Conservation (phyloP, 2,113 vertebrate species). For the Aspiorhynchus laticeps region DNA sequence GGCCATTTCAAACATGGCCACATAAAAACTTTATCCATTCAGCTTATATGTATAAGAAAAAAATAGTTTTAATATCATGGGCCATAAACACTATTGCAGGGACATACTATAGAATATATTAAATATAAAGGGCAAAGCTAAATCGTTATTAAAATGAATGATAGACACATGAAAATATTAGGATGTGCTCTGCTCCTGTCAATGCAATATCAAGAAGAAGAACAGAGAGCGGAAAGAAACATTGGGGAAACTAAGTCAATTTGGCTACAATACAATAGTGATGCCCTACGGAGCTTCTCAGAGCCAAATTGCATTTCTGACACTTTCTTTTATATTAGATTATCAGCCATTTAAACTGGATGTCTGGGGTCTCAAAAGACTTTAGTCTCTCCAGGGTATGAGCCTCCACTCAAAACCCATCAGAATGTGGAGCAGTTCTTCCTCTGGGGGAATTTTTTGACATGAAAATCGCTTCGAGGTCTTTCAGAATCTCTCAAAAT, state of each 20-base stretch:
- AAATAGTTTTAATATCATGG: too few species aligned
- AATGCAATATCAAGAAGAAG: background rate
- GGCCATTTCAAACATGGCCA: too few species aligned
- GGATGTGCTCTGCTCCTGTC: conserved; percentile 21
- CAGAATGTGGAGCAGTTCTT: conserved; percentile 22
- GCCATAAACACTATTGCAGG: background rate
- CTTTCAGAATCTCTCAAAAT: conserved; percentile 14
- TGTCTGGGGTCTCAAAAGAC: conserved; percentile 44
- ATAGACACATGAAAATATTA: conserved; percentile 13
- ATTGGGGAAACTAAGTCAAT: conserved; percentile 7
- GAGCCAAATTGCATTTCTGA: conserved; percentile 16
- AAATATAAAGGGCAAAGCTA: background rate
- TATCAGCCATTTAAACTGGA: conserved; percentile 50
- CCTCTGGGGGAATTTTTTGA: conserved; percentile 31
- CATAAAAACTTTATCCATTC: too few species aligned
- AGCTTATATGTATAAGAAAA: too few species aligned
- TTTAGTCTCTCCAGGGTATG: conserved; percentile 9
- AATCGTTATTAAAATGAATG: background rate
- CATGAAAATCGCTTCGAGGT: conserved; percentile 19
- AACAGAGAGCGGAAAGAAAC: conserved; percentile 1
- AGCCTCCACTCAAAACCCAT: conserved; percentile 30
- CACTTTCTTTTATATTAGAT: conserved; percentile 47
- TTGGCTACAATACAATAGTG: conserved; percentile 35
- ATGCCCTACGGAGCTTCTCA: conserved; percentile 24
- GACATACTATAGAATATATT: background rate